Evolutionary conservation across 2,888 invertebrate genomes (phyloP), one percentile per base, ranked within the genome.

Genomic region (Ametastegia equiseti): DNA sequence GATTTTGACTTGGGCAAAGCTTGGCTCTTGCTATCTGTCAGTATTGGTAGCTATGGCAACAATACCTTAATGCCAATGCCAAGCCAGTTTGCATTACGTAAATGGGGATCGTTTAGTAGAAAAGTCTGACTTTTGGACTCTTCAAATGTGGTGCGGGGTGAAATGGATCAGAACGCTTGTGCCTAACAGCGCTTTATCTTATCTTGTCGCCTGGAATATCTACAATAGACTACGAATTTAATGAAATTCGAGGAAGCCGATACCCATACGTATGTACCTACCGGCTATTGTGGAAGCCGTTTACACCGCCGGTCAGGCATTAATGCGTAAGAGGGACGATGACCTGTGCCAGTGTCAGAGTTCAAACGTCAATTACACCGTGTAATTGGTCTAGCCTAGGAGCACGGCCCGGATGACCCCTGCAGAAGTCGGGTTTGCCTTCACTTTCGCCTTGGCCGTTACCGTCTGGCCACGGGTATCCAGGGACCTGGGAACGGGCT

Each of bases 311-410:
- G 36, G 39, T 36, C 71, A 71, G 23, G 36, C 54, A 75, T 75
- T 54, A 75, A 75, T 75, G 75, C 75, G 54, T 75, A 54, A 75
- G 75, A 75, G 78, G 78, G 78, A 60, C 57, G 60, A 60, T 23
- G 78, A 78, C 63, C 78, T 63, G 78, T 33, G 27, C 60, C 78
- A 63, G 57, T 78, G 78, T 78, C 78, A 45, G 78, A 42, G 78
- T 78, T 78, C 78, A 78, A 78, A 78, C 60, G 78, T 78, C 78
- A 78, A 78, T 78, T 78, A 63, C 78, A 78, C 42, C 7, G 60
- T 78, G 78, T 78, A 78, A 78, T 78, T 78, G 78, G 78, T 78
- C 78, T 78, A 78, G 78, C 39, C 78, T 75, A 57, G 75, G 33
- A 15, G 75, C 75, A 19, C 71, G 71, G 71, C 45, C 45, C 45